phyloP scores from a whole-genome alignment of 2,888 invertebrate species.

The Phragmatobia fuliginosa region DNA sequence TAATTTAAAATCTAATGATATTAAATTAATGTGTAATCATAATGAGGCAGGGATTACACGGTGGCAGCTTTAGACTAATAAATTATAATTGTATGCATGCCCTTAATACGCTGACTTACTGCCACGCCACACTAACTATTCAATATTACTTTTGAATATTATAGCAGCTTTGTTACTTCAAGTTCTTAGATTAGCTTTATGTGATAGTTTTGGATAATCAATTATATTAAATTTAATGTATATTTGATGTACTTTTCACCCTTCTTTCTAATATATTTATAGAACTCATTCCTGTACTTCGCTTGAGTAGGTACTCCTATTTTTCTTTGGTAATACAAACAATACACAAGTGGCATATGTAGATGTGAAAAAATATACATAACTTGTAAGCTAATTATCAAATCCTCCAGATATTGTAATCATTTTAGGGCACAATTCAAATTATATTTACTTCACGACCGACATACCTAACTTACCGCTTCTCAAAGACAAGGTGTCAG shows the following conservation, averaged over 20 bases:
- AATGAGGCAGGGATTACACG: slow-evolving; percentile 70
- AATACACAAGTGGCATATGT: neutral
- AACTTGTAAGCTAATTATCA: neutral
- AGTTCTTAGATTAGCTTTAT: slow-evolving; percentile 13
- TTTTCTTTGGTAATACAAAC: neutral
- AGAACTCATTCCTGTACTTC: neutral
- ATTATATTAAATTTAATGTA: neutral
- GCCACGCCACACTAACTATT: slow-evolving; percentile 32
- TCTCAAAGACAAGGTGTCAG: neutral
- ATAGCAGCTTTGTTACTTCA: slow-evolving; percentile 33
- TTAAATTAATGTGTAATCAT: slow-evolving; percentile 74
- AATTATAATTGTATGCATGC: slow-evolving; percentile 56
- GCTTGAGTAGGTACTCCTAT: neutral
- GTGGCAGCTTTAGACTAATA: slow-evolving; percentile 59
- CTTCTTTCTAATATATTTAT: neutral
- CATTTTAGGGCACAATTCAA: neutral
- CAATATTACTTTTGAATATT: slow-evolving; percentile 43
- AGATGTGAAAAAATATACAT: neutral
- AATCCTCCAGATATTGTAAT: neutral
- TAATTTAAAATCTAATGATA: slow-evolving; percentile 66
- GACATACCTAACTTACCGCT: neutral
- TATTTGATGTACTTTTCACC: neutral
- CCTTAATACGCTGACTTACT: slow-evolving; percentile 39
- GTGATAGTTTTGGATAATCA: neutral
- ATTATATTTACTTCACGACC: neutral